Conservation (phyloP, 2,888 invertebrate species). For the Drosophila atroscutellata region DNA sequence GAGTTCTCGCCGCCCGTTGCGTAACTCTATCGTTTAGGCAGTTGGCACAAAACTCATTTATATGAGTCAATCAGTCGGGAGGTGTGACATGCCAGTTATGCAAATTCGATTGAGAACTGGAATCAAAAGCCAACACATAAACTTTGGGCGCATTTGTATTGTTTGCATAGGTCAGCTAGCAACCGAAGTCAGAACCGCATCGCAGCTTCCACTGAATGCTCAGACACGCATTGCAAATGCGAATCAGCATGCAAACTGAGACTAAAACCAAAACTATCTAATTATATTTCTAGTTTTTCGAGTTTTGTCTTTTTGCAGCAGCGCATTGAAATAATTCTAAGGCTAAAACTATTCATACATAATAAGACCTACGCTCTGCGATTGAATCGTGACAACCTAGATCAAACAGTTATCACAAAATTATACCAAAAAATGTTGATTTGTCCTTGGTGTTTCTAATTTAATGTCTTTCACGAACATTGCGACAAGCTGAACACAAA, state of each 20-base stretch:
- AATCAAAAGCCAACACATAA: conserved; percentile 27
- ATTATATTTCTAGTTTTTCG: conserved; percentile 57
- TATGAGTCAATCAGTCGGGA: conserved; percentile 16
- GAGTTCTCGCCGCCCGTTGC: conserved; percentile 28
- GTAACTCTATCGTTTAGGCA: conserved; percentile 28
- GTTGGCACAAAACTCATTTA: not conserved
- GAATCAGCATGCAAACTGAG: conserved; percentile 25
- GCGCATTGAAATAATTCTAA: conserved; percentile 63
- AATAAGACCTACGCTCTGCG: conserved; percentile 38
- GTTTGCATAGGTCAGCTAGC: conserved; percentile 13
- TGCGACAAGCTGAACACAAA: not conserved
- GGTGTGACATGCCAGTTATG: conserved; percentile 56
- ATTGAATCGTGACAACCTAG: not conserved
- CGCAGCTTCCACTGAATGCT: conserved; percentile 29
- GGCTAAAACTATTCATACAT: conserved; percentile 50
- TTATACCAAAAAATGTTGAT: conserved; percentile 1
- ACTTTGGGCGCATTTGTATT: conserved; percentile 2
- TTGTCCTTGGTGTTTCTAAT: conserved; percentile 31
- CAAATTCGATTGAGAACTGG: conserved; percentile 45
- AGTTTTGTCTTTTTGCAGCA: conserved; percentile 11
- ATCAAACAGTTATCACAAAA: conserved; percentile 9
- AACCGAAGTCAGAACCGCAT: conserved; percentile 4
- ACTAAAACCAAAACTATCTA: not conserved
- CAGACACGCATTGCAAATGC: conserved; percentile 45
- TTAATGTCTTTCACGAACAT: conserved; percentile 18